Base-by-base conservation (phyloP, 2,113 vertebrate genomes). In the Albula glossodonta region DNA sequence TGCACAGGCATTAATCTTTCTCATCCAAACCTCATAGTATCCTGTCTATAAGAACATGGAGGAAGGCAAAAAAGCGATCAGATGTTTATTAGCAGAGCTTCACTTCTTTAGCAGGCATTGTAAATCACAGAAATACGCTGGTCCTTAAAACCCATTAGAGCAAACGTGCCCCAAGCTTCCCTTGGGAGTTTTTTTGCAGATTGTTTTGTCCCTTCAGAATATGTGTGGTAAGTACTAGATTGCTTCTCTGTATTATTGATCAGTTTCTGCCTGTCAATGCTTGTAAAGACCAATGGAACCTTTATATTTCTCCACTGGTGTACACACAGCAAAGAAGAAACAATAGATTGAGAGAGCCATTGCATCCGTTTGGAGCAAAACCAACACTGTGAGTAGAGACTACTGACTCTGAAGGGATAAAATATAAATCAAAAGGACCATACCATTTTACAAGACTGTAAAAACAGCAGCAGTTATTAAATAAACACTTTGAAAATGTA, bases 181-280 rank as follows among this genome's bases (percentile, higher is more conserved):
- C 70, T 74, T 25, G n/a, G 70, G 70, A 74, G 70, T 74, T 74
- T 74, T 74, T 4, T 74, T 74, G 70, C 70, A 19, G n/a, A 74
- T 31, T 74, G 70, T 74, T 74, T 74, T 31, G n/a, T 74, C n/a
- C 70, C 70, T 31, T 74, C n/a, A 19, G 8, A 5, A 22, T 74
- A 74, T 74, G 70, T 74, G 70, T 13, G n/a, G 70, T 74, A 74
- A 74, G 70, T 22, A 74, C 70, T 74, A 74, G 70, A 74, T 74
- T 74, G 70, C 70, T 31, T 74, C 70, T 74, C 70, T 74, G 70
- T n/a, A 5, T 74, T 74, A 74, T 74, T 31, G 70, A 74, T 74
- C 70, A 25, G 70, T 1, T 74, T 31, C 22, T 74, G 70, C 70
- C 70, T 74, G 70, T 31, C 70, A 74, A 74, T 74, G 70, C 6